Conservation (phyloP, 2,113 vertebrate genomes). For the Okapia johnstoni region DNA sequence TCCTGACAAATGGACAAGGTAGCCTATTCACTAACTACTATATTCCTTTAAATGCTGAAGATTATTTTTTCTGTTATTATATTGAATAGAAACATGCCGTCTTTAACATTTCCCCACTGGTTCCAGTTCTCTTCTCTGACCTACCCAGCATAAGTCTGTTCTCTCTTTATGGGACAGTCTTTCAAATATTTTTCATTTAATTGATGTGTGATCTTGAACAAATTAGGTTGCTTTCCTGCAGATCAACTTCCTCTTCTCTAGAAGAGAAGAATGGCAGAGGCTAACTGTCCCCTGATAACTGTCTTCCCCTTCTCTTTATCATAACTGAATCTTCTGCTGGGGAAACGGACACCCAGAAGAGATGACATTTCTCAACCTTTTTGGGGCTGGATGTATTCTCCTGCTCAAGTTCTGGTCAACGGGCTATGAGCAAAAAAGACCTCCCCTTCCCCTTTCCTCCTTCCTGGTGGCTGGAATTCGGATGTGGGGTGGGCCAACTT, state of each 20-base stretch:
- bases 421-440: not conserved
- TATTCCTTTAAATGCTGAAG: not conserved
- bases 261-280: not conserved
- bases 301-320: not conserved
- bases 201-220: not conserved
- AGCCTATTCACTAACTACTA: not conserved
- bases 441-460: not conserved
- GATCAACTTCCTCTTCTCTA: not conserved
- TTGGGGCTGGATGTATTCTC: not conserved
- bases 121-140: not conserved
- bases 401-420: not conserved
- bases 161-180: not conserved
- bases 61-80: not conserved
- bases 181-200: slow-evolving; percentile 1
- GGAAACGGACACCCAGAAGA: not conserved
- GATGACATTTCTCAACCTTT: not conserved
- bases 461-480: not conserved
- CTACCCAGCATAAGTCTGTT: not conserved
- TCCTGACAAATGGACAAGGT: not conserved
- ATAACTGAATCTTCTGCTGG: not conserved
- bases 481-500: not conserved
- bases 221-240: not conserved
- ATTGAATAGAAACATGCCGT: not conserved
- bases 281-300: not conserved
- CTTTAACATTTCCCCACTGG: not conserved